Conservation (phyloP, 30 jellyfish, hydroid and myxozoan species). For the Hydractinia symbiolongicarpus region DNA sequence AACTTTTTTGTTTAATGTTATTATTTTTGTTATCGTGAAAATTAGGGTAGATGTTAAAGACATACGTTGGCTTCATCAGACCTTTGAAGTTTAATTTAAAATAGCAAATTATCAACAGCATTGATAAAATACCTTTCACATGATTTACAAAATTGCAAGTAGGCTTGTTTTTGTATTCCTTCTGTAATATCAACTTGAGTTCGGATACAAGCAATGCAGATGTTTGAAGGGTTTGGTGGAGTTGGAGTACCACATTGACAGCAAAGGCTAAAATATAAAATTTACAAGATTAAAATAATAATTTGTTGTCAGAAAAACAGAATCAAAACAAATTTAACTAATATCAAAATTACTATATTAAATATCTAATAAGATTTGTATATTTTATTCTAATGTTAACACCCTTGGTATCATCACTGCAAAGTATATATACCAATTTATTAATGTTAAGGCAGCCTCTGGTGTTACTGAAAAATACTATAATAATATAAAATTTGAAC, state of each 20-base stretch:
- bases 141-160: slow-evolving; percentile 81
- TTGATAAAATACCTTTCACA: slow-evolving; percentile 76
- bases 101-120: no score
- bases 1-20: no score
- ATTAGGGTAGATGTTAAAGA: no score
- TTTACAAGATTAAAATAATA: neutral
- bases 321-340: neutral
- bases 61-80: no score
- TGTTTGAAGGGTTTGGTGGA: slow-evolving; percentile 93
- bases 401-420: neutral
- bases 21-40: no score
- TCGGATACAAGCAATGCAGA: slow-evolving; percentile 93
- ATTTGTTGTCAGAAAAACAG: neutral
- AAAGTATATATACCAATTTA: no score
- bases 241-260: slow-evolving; percentile 99
- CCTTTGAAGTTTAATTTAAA: no score
- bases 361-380: neutral
- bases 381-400: neutral
- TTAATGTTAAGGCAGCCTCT: no score
- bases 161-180: slow-evolving; percentile 87
- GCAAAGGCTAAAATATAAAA: slow-evolving; percentile 63
- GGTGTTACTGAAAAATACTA: no score
- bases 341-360: neutral
- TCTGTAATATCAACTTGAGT: slow-evolving; percentile 88
- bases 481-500: no score